These are phyloP conservation scores for Perca schrenkii DNA, from an alignment of 2,113 vertebrate species.

Conservation along the genomic window DNA sequence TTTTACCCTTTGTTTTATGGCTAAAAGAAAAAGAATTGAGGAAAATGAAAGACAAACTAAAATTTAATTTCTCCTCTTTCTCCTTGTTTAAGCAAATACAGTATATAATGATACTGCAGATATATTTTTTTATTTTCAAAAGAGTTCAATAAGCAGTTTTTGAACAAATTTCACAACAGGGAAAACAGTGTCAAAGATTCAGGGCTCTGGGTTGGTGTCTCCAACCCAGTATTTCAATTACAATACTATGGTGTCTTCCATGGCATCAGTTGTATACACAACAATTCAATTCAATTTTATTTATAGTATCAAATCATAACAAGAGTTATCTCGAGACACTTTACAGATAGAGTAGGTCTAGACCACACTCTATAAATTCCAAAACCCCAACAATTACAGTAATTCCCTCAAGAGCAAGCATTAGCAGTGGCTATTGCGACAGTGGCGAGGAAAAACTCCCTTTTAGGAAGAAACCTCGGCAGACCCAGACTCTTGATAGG, in stretches of 20 bases:
- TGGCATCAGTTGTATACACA: neutral
- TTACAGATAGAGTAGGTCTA: too few species aligned
- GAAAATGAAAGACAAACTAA: neutral
- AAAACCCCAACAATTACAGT: too few species aligned
- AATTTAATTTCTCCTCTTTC: neutral
- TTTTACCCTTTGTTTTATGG: neutral
- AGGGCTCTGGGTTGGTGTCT: neutral
- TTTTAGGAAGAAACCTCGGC: too few species aligned
- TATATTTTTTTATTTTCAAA: neutral
- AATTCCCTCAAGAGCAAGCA: too few species aligned
- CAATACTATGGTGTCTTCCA: neutral
- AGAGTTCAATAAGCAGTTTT: neutral
- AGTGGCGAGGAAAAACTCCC: too few species aligned
- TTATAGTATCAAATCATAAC: too few species aligned
- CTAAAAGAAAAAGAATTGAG: neutral
- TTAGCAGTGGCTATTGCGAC: too few species aligned
- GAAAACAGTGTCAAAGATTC: neutral
- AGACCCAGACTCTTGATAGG: too few species aligned
- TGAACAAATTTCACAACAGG: neutral
- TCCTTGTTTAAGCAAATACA: neutral
- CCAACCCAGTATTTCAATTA: neutral
- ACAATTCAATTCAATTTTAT: too few species aligned
- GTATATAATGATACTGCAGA: too few species aligned
- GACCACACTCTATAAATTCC: too few species aligned
- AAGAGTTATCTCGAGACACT: too few species aligned